These are phyloP conservation scores for Tortrix viridana DNA, from an alignment of 2,888 invertebrate species.

Conservation along the genomic window DNA sequence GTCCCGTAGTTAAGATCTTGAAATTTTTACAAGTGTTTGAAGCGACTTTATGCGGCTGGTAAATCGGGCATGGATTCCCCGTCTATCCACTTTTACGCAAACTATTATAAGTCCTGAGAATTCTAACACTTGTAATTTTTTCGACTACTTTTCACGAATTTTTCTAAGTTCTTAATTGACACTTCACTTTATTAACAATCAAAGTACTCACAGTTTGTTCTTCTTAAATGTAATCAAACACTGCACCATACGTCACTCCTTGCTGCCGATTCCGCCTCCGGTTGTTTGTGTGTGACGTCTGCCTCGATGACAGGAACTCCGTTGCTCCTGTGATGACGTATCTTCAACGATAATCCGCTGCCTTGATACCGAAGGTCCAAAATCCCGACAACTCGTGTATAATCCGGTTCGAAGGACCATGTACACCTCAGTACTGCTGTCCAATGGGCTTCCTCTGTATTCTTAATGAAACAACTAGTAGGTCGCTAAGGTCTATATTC, in stretches of 20 bases:
- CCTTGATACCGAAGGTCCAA: not conserved
- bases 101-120: constrained; percentile 4
- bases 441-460: too few species aligned
- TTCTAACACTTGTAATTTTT: not conserved
- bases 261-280: not conserved
- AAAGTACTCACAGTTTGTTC: constrained; percentile 27
- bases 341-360: constrained; percentile 5
- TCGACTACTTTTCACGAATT: not conserved
- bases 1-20: not conserved
- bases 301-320: too few species aligned
- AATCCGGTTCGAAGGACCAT: constrained; percentile 10
- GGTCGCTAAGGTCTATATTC: too few species aligned
- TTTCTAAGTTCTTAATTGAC: constrained; percentile 1
- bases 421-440: not conserved
- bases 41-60: not conserved
- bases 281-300: not conserved
- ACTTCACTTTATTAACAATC: not conserved
- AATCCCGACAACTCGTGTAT: not conserved
- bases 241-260: not conserved
- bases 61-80: constrained; percentile 6
- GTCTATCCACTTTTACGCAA: not conserved
- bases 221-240: constrained; percentile 9
- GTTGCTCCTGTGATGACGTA: too few species aligned
- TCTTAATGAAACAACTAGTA: too few species aligned
- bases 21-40: constrained; percentile 9